Evolutionary conservation across 2,797 vertebrate genomes (phyloP), one percentile per base, ranked within the genome.

Genomic region (Rhyacichthys aspro): DNA sequence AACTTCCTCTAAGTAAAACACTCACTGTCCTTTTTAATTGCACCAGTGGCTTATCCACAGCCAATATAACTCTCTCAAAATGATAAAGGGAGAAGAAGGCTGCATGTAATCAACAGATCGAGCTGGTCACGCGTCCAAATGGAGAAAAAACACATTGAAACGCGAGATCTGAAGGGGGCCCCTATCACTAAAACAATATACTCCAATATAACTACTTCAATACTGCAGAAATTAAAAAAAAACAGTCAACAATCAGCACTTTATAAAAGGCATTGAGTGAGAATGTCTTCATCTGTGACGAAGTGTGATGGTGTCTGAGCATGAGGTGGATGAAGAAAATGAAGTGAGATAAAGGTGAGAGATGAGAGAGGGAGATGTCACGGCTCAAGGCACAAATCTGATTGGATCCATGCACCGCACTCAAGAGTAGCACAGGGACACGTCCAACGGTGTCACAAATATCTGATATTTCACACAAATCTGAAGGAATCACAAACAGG

Each of bases 161-260:
- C 23, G 4, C 23, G 7, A 5, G 4, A 11, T 38, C 34, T 52
- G 34, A 3, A 37, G 34, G 49, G 36, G 16, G 33, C 49, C 48
- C 11, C 49, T 36, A 37, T 53, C 23, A 7, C 52, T 42, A 67
- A 43, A 65, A 38, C 9, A 70, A 43, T 44, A 43, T 33, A 82
- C 77, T 85, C 87, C 82, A 87, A 87, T 86, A 84, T 84, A 87
- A 87, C 80, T 58, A 66, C 15, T 63, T 12, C 63, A 63, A 64
- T 52, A 59, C 11, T 52, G 9, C 38, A 65, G 9, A 71, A 79
- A 72, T 18, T 44, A 45, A 28, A 47, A 11, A 28, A 41, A 74
- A 73, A 55, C 70, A 43, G 48, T 67, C 48, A 54, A 70, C 47
- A 65, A 55, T 60, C 44, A 62, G 53, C 47, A 55, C 14, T 43